Base-by-base conservation (phyloP, 2,113 vertebrate genomes). In the Panthera tigris region DNA sequence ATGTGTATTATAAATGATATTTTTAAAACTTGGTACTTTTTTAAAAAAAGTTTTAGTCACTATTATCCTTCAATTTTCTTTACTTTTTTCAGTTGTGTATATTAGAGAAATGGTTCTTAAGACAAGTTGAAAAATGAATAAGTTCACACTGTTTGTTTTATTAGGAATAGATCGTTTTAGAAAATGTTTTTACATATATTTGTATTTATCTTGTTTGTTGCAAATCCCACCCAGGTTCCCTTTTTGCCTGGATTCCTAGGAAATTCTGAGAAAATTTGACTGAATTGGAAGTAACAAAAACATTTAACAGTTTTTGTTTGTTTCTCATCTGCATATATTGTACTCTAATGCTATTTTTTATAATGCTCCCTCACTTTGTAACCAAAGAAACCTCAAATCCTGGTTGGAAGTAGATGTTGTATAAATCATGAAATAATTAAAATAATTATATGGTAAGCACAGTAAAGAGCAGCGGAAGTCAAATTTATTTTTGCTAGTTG, bases 351-450 rank as follows among this genome's bases (percentile, higher is more conserved):
- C 14, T 92, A 39, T 31, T 86, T 90, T 71, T 94, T 52, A 45
- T 88, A 27, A 89, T 61, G 50, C 13, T 69, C 41, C 31, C 39
- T 92, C 50, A 73, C 13, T 29, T 39, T 79, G 21, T 74, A 82
- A 73, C 33, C n/a, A 4, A 76, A 65, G 48, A 78, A 92, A 71
- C 1, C 16, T 89, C 13, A 61, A 55, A 94, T n/a, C 7, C 1
- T 81, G 31, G 80, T 83, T 71, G 80, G 71, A 76, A 76, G 21
- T 80, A 65, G 6, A 50, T 79, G 5, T 73, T 29, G 0, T 52
- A 89, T 86, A 92, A 82, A 55, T 93, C 25, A 92, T 41, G 25
- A 93, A 92, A 82, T 90, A 84, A 61, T 93, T 57, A 57, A 68
- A 88, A 74, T 65, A 84, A 76, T 85, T 50, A 23, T 74, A 2